Evolutionary conservation across 2,888 invertebrate species (phyloP).

Genomic region (Alsophila aescularia): DNA sequence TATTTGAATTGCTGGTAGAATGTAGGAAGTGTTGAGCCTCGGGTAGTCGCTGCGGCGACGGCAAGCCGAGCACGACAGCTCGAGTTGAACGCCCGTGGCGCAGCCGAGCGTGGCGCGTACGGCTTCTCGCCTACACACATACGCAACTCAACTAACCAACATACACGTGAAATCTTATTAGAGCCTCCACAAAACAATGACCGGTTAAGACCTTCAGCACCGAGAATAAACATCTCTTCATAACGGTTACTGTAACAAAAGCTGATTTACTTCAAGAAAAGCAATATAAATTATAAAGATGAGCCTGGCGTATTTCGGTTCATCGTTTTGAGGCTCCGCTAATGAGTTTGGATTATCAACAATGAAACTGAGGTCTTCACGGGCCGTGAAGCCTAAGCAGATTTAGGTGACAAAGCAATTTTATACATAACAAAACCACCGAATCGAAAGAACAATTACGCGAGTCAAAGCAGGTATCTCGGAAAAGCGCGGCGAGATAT

Average conservation of each 20-base stretch:
- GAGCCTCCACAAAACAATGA: slow-evolving; percentile 19
- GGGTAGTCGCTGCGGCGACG: slow-evolving; percentile 61
- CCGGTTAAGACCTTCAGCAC: slow-evolving; percentile 13
- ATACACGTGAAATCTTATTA: slow-evolving; percentile 21
- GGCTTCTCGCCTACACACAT: slow-evolving; percentile 60
- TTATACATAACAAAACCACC: slow-evolving; percentile 77
- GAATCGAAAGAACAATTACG: slow-evolving; percentile 82
- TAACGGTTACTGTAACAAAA: slow-evolving; percentile 36
- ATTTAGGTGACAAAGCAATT: slow-evolving; percentile 81
- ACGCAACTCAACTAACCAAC: slow-evolving; percentile 26
- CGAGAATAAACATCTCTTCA: slow-evolving; percentile 29
- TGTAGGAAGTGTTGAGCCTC: slow-evolving; percentile 74
- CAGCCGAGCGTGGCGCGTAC: slow-evolving; percentile 70
- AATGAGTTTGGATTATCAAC: slow-evolving; percentile 71
- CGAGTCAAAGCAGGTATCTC: slow-evolving; percentile 79
- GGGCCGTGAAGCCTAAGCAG: slow-evolving; percentile 68
- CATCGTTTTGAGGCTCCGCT: slow-evolving; percentile 41
- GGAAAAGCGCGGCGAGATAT: slow-evolving; percentile 78
- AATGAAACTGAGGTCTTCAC: slow-evolving; percentile 61
- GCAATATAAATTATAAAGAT: slow-evolving; percentile 30
- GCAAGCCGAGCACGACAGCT: slow-evolving; percentile 65
- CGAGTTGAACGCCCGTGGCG: slow-evolving; percentile 75
- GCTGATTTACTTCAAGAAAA: slow-evolving; percentile 25
- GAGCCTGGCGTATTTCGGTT: slow-evolving; percentile 29
- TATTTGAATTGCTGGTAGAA: slow-evolving; percentile 48